These are phyloP conservation scores for Champsocephalus esox DNA, from an alignment of 2,797 vertebrate species.

Conservation along the genomic window DNA sequence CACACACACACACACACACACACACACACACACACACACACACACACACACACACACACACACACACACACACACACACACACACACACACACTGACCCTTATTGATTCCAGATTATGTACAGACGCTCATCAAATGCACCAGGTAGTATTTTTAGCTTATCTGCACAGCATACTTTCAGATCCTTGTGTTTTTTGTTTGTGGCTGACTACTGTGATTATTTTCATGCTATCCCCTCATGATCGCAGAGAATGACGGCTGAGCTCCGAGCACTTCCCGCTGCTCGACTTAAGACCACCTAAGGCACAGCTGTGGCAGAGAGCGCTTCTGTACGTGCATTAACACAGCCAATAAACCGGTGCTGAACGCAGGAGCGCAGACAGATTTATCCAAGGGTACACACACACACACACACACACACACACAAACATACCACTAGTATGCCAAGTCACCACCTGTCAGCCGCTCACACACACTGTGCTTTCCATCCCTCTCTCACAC, in stretches of 20 bases:
- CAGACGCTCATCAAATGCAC: constrained; percentile 69
- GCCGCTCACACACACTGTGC: constrained; percentile 13
- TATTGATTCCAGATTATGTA: constrained; percentile 45
- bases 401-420: not conserved
- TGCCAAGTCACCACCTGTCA: constrained; percentile 70
- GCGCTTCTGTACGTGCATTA: constrained; percentile 50
- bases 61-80: no score
- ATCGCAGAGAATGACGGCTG: constrained; percentile 60
- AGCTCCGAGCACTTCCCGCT: constrained; percentile 51
- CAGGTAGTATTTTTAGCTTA: constrained; percentile 75
- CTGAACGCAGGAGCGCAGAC: constrained; percentile 35
- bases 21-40: no score
- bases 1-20: no score
- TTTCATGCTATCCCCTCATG: constrained; percentile 55
- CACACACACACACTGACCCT: constrained; percentile 38
- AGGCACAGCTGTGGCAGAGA: constrained; percentile 57
- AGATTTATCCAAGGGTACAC: constrained; percentile 58
- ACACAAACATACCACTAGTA: constrained; percentile 50
- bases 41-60: no score
- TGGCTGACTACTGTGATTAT: constrained; percentile 49
- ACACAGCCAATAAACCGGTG: constrained; percentile 52
- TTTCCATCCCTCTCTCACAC: not conserved
- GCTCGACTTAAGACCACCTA: constrained; percentile 51
- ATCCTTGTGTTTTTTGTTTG: constrained; percentile 59
- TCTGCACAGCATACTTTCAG: constrained; percentile 60